Conservation (phyloP, 1,140 invertebrate genomes). For the Heliconius eleuchia region DNA sequence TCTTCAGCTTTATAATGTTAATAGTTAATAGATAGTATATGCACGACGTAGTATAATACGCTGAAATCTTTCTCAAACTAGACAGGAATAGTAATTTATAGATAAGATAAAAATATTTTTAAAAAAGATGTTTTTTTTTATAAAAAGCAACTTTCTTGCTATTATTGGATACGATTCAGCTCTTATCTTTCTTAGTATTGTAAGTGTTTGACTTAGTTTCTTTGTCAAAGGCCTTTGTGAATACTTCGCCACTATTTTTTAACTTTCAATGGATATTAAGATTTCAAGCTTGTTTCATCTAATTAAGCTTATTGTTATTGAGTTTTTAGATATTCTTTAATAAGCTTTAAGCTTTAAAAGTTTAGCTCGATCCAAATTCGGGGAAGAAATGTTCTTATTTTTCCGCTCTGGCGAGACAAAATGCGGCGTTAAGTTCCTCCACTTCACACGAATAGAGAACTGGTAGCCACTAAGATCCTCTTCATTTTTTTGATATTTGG, state of each 20-base stretch:
- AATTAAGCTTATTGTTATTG: slow-evolving; percentile 1
- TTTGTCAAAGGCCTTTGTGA: slow-evolving; percentile 1
- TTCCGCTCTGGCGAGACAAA: no score
- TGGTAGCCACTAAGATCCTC: no score
- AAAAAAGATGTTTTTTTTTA: not conserved
- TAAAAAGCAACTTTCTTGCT: not conserved
- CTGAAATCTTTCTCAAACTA: no score
- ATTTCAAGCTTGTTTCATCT: slow-evolving; percentile 7
- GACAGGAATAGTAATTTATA: not conserved
- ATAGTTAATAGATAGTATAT: no score
- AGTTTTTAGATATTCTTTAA: not conserved
- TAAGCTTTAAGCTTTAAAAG: not conserved
- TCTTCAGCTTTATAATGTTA: no score
- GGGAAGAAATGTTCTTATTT: not conserved
- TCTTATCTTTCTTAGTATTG: not conserved
- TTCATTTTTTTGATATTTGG: no score
- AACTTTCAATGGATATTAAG: slow-evolving; percentile 1
- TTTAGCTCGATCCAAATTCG: no score
- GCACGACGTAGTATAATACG: no score
- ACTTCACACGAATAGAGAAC: no score
- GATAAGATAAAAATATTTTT: not conserved
- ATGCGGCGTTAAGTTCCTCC: no score
- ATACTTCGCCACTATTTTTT: not conserved
- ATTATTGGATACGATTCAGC: not conserved
- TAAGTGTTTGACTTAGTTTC: slow-evolving; percentile 14